These are phyloP conservation scores for Falco biarmicus DNA, from an alignment of 2,797 vertebrate species.

Conservation along the genomic window DNA sequence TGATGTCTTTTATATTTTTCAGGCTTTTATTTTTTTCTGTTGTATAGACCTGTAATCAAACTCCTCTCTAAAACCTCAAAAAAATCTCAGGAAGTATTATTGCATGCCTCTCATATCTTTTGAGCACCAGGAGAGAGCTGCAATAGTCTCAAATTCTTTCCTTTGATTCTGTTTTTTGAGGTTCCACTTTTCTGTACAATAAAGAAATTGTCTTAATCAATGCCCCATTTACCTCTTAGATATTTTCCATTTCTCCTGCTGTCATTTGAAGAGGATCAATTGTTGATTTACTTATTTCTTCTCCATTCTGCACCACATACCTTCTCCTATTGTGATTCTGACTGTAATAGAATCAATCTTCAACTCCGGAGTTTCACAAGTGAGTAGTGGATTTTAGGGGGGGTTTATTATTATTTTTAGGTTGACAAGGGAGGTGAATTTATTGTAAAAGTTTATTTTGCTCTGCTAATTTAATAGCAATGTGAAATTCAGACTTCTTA, in stretches of 20 bases:
- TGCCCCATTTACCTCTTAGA: neutral
- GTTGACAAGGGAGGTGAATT: neutral
- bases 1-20: neutral
- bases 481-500: neutral
- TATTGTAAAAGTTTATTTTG: neutral
- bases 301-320: neutral
- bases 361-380: neutral
- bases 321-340: neutral
- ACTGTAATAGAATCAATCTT: neutral
- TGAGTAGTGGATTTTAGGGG: neutral
- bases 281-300: neutral
- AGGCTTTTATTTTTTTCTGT: neutral
- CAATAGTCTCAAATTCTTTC: neutral
- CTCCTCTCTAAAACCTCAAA: neutral
- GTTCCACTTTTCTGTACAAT: neutral
- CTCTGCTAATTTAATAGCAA: neutral
- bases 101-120: neutral
- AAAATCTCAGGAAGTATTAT: neutral
- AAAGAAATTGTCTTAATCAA: conserved; percentile 21
- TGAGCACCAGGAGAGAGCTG: neutral
- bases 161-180: neutral
- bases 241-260: neutral
- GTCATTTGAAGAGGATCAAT: neutral
- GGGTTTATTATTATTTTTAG: neutral
- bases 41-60: neutral